Evolutionary conservation across 2,113 vertebrate genomes (phyloP).

Genomic region (Paratilapia polleni): DNA sequence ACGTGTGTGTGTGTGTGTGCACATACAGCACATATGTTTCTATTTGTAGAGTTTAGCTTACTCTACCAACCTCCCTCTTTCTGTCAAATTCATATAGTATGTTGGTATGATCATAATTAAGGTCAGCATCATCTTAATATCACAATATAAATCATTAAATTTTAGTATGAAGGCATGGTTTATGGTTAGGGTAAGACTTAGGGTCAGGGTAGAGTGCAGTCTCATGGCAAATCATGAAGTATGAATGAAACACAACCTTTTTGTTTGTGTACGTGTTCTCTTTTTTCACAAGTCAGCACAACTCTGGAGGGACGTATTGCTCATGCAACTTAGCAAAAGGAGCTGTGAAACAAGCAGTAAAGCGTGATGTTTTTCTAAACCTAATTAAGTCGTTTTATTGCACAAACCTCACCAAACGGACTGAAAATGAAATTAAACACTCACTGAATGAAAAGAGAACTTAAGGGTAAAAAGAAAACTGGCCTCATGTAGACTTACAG

Average conservation of each 20-base stretch:
- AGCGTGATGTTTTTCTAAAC: background rate
- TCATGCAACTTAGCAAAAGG: background rate
- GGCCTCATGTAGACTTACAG: background rate
- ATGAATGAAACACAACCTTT: background rate
- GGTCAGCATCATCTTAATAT: background rate
- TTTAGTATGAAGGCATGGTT: background rate
- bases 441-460: too few species aligned
- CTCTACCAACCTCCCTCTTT: too few species aligned
- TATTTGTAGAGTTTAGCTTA: too few species aligned
- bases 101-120: background rate
- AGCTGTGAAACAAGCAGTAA: background rate
- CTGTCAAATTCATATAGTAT: background rate
- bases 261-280: background rate
- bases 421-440: background rate
- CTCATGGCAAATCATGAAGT: background rate
- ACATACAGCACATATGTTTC: background rate
- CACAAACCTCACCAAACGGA: background rate
- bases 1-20: background rate
- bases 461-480: background rate
- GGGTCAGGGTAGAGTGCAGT: background rate
- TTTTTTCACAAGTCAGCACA: background rate
- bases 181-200: background rate
- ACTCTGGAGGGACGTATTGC: background rate
- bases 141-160: background rate
- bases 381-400: background rate